Evolutionary conservation across 53 echinoderm and acorn worm genomes (phyloP), one percentile per base, ranked within the genome.

Genomic region (Stichopus horrens): DNA sequence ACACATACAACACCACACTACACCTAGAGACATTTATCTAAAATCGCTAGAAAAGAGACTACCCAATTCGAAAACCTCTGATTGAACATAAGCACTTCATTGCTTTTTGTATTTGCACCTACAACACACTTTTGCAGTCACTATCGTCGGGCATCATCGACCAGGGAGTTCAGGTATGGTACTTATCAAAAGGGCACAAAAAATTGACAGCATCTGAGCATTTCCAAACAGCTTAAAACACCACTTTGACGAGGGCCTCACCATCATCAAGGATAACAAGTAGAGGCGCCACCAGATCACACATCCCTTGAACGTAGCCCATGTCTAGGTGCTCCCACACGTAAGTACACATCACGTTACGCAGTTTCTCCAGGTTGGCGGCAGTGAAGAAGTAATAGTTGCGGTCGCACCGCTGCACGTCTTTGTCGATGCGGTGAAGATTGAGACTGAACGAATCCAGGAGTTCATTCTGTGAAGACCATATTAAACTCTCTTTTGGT

Each of bases 271-370:
- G 89, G 54, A 99, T 88, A 67, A 99, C 99, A 37, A 99, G 92
- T 58, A 98, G 83, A 0, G 99, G 99, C 6, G 99, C 99, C 4
- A 99, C 99, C 66, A 99, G 83, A 88, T 99, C 99, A 71, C 99
- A 99, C 99, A 99, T 99, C 2, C 99, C 99, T 88, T 99, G 99
- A 6, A 99, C 99, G n/a, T 99, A 99, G 54, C 99, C 99, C 7
- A 99, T 86, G 16, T 99, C 99, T 55, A 99, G 87, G 74, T 99
- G 95, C 77, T 99, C 99, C 99, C 99, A 99, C 52, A 99, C 99
- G 71, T 99, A 99, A 65, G 94, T 99, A 74, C 99, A 99, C 99
- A 99, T 99, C 59, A 96, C 91, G 68, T 99, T 99, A 5, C 96
- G 90, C 8, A 99, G 90, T 86, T 99, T 99, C 91, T 99, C 99